Conservation (phyloP, 2,888 invertebrate species). For the Acanthosepion pharaonis region DNA sequence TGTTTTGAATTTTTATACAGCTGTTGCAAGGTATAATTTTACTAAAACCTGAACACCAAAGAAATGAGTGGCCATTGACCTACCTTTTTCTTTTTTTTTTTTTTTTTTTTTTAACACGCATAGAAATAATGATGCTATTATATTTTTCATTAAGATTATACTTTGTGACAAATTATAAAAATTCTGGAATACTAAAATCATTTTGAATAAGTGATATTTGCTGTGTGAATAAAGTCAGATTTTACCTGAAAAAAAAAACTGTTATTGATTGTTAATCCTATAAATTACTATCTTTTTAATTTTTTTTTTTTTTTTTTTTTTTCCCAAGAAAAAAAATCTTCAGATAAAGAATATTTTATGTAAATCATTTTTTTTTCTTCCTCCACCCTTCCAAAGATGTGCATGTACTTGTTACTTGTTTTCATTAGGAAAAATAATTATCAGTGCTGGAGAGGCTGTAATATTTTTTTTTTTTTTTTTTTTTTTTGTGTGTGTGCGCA, state of each 20-base stretch:
- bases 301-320: too few relatives aligned
- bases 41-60: too few relatives aligned
- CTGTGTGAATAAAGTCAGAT: background rate
- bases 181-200: background rate
- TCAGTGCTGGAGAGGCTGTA: background rate
- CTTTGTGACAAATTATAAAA: too few relatives aligned
- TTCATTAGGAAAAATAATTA: background rate
- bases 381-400: background rate
- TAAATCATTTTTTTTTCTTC: background rate
- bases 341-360: background rate
- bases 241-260: background rate
- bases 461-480: background rate
- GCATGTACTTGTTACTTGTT: background rate
- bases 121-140: background rate
- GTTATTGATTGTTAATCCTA: background rate
- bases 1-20: background rate
- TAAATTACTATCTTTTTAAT: background rate
- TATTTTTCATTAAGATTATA: background rate
- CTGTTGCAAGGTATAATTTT: background rate
- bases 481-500: background rate
- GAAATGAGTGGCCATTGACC: background rate
- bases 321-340: too few relatives aligned
- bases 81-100: background rate
- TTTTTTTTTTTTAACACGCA: background rate
- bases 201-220: background rate